Base-by-base conservation (phyloP, 2,113 vertebrate species). In the Poeciliopsis prolifica region DNA sequence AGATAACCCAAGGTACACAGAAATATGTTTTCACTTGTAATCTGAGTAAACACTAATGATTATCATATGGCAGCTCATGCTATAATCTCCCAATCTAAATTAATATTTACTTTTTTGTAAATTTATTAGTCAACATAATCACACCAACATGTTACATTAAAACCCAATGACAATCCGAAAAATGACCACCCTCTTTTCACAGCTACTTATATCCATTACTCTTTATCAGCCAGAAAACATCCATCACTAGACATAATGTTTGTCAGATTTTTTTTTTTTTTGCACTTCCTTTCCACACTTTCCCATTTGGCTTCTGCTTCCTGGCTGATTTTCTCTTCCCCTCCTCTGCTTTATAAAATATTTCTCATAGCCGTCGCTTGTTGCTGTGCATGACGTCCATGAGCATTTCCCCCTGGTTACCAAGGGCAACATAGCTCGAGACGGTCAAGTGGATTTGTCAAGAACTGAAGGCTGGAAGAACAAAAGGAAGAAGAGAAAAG, bases 341-440 rank as follows among this genome's bases (percentile, higher is more conserved):
- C 51, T 78, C 78, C 65, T 42, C n/a, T 44, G 65, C 37, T 67
- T 67, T 67, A 65, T 35, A 35, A 65, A 35, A 65, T 24, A 65
- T 35, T 22, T 35, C 22, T 64, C 61, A 68, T 22, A 69, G 66
- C 68, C 67, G 76, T 74, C 80, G 70, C 77, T 67, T 11, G 48
- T 66, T 80, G 76, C 78, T 74, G 75, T 3, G 19, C 31, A 68
- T 91, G 90, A 92, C 85, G 81, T 90, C 87, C 74, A 74, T 76
- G 82, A 83, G 89, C 87, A 86, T 90, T 91, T 89, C 81, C 80
- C 81, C 81, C 70, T 85, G 75, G 94, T 95, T 92, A 92, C 94
- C 93, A 94, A 72, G 92, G 93, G 93, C 93, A 94, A 94, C 93
- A 84, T 90, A 78, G 89, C 92, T 85, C 79, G 81, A 89, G 80